Evolutionary conservation across 2,797 vertebrate species (phyloP), one percentile per base, ranked within the genome.

Genomic region (Pipistrellus kuhlii): DNA sequence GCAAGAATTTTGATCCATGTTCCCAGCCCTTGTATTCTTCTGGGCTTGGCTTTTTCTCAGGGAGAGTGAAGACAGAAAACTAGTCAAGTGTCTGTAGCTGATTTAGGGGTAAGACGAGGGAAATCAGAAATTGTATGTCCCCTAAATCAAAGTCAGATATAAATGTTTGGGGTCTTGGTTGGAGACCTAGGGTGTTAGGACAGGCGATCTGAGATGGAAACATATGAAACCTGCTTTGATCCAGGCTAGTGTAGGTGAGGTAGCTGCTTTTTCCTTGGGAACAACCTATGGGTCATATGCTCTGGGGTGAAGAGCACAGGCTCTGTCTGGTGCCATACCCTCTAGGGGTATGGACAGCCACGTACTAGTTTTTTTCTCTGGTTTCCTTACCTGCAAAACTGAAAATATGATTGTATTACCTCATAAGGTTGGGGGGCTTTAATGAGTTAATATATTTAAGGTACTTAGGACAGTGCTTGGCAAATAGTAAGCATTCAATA

Each of bases 101-200:
- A 44, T 72, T 25, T 72, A 80, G 68, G 77, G 35, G 32, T 78
- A 62, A 81, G 91, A 51, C 3, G 62, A 51, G 46, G 46, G 48
- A 85, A 95, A 66, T 20, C 15, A 81, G 83, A 88, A 59, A 69
- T n/a, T 82, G 20, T 5, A 8, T 82, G 12, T 51, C 25, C 17
- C 21, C 27, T 93, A n/a, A 38, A 41, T 72, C 35, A 38, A 55
- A 93, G 25, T 86, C 44, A 89, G 14, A 32, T 64, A 38, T 15
- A 88, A 85, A 72, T 66, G 41, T 71, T 68, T 85, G 41, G 7
- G 6, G 35, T 62, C 95, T 88, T 92, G n/a, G 18, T 32, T 76
- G 59, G 48, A 92, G 85, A 75, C 27, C 11, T 72, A 9, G 35
- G 44, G 25, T 86, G 4, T 76, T 86, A 35, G 30, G 48, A 46